Conservation (phyloP, 2,797 vertebrate species). For the Petrocephalus schoutedeni region DNA sequence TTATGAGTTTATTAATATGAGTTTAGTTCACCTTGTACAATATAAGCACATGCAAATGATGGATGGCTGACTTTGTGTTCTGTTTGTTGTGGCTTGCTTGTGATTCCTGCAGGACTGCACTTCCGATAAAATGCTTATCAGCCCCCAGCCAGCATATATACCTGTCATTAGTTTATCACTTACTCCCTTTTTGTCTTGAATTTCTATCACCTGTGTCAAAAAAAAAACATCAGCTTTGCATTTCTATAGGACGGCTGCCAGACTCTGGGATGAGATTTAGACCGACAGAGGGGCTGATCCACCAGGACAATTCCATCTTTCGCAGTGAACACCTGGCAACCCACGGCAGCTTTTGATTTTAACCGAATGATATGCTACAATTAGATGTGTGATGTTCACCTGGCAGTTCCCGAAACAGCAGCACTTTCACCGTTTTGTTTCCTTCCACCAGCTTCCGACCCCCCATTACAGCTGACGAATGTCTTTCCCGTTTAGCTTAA, state of each 20-base stretch:
- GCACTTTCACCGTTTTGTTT: neutral
- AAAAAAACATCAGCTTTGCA: neutral
- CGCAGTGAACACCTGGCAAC: neutral
- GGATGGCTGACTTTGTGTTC: neutral
- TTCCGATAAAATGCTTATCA: neutral
- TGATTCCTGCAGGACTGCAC: neutral
- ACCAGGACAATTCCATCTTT: neutral
- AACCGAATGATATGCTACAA: neutral
- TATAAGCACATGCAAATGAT: neutral
- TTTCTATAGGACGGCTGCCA: neutral
- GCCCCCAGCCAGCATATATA: neutral
- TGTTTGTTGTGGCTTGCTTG: neutral
- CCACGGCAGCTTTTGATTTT: neutral
- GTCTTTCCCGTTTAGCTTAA: neutral
- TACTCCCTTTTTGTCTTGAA: neutral
- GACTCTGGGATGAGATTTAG: neutral
- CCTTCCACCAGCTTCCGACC: neutral
- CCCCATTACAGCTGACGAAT: neutral
- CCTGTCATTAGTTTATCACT: neutral
- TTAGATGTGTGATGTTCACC: neutral
- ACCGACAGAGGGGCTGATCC: neutral
- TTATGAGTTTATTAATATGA: neutral
- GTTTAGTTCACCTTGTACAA: neutral
- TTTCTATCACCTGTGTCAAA: slow-evolving; percentile 8
- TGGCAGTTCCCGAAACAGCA: neutral